Percentiles rank a stretch among this genome's conserved stretches.
These are phyloP conservation scores for Strigops habroptila DNA, from an alignment of 2,113 vertebrate genomes.

Conservation along the genomic window DNA sequence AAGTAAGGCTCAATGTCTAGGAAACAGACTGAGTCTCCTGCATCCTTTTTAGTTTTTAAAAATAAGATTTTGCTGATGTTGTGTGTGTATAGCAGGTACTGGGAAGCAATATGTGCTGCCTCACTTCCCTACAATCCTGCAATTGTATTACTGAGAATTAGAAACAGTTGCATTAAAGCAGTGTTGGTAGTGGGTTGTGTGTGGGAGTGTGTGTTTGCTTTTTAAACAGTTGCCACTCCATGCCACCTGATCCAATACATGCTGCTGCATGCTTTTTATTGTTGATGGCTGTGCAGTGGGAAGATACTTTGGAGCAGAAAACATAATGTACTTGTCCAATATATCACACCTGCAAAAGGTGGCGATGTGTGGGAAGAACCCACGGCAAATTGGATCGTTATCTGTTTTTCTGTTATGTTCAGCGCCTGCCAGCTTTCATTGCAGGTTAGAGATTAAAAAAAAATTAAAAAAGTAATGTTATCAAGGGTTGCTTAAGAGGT, in stretches of 20 bases:
- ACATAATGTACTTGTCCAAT: not conserved
- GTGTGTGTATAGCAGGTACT: not conserved
- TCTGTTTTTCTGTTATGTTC: not conserved
- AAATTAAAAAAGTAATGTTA: not conserved
- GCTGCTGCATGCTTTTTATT: not conserved
- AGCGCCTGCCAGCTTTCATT: not conserved
- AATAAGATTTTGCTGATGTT: not conserved
- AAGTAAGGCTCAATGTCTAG: not conserved
- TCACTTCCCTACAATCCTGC: not conserved
- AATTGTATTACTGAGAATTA: not conserved
- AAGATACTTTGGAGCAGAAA: not conserved
- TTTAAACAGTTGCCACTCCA: not conserved
- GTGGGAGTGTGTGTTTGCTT: fast-evolving
- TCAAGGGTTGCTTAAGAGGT: not conserved
- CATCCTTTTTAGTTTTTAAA: not conserved
- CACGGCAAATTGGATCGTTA: not conserved
- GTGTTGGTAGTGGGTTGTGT: not conserved
- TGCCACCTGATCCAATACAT: not conserved
- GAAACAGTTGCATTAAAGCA: not conserved
- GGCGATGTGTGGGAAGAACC: not conserved
- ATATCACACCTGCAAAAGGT: not conserved
- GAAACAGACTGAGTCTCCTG: not conserved
- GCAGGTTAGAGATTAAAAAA: not conserved
- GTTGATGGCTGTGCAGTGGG: not conserved
- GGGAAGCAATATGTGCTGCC: not conserved